A percentile compares a stretch with the other conserved stretches of the same genome.
These are phyloP conservation scores for Seira musarum DNA, from an alignment of 2,888 invertebrate genomes.

Conservation along the genomic window DNA sequence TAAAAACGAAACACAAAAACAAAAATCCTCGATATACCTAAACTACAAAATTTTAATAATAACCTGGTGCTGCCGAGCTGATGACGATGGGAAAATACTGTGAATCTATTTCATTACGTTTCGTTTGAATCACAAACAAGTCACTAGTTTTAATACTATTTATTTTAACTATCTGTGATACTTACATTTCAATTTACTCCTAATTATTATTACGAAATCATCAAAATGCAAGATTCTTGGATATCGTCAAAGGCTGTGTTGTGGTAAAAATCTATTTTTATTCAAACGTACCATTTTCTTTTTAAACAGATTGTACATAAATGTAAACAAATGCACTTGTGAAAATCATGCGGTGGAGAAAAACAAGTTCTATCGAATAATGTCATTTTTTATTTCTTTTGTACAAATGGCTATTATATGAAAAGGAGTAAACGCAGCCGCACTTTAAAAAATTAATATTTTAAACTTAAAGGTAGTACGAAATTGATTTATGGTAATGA, in stretches of 20 bases:
- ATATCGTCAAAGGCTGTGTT: conserved; percentile 65
- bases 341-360: not conserved
- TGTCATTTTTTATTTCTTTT: too few relatives aligned
- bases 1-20: too few relatives aligned
- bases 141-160: not conserved
- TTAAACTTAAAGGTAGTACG: too few relatives aligned
- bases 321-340: not conserved
- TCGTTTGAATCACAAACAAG: not conserved
- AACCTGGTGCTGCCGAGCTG: too few relatives aligned
- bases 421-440: too few relatives aligned
- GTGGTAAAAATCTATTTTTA: conserved; percentile 51
- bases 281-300: not conserved
- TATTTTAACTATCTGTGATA: not conserved
- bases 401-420: too few relatives aligned
- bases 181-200: not conserved
- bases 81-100: too few relatives aligned
- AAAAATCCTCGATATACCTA: too few relatives aligned
- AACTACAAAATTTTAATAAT: too few relatives aligned
- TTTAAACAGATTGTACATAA: not conserved
- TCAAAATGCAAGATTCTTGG: conserved; percentile 64
- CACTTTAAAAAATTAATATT: too few relatives aligned
- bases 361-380: too few relatives aligned
- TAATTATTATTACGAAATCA: not conserved
- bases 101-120: not conserved
- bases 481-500: too few relatives aligned